phyloP scores from a whole-genome alignment of 23 tunicate species.

The Trididemnum miniatum region DNA sequence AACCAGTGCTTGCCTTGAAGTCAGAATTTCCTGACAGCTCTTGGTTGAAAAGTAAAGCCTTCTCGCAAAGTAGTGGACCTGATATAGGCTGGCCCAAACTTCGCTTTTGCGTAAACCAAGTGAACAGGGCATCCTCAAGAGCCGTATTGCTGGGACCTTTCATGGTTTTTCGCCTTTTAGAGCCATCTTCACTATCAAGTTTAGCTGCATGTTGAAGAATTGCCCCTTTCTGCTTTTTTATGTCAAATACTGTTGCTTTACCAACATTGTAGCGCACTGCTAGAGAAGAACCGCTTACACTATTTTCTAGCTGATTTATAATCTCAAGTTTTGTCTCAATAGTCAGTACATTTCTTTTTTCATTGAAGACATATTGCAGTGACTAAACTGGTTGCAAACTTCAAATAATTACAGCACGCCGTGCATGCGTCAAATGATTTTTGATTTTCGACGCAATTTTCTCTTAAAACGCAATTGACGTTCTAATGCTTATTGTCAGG shows the following conservation, averaged over 20 bases:
- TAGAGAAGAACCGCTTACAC: conserved; percentile 23
- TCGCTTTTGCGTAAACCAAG: conserved; percentile 36
- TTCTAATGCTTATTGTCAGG: too few species aligned
- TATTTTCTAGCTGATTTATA: conserved; percentile 30
- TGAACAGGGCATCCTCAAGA: conserved; percentile 36
- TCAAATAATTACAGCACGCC: too few species aligned
- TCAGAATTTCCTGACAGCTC: conserved; percentile 36
- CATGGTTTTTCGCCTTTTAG: conserved; percentile 35
- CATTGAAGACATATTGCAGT: too few species aligned
- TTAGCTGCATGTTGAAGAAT: conserved; percentile 37
- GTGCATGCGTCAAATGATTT: too few species aligned
- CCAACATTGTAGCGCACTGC: conserved; percentile 31
- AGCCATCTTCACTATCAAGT: conserved; percentile 35
- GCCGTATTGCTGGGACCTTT: conserved; percentile 37
- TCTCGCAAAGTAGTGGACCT: conserved; percentile 37
- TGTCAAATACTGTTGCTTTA: conserved; percentile 26
- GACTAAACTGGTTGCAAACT: too few species aligned
- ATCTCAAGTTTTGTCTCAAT: conserved; percentile 36
- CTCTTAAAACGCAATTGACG: too few species aligned
- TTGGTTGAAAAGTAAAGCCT: conserved; percentile 29
- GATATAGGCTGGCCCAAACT: conserved; percentile 39
- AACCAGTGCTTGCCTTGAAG: conserved; percentile 27
- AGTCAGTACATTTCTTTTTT: conserved; percentile 25
- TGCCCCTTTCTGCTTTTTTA: conserved; percentile 35
- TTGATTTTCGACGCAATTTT: too few species aligned